Evolutionary conservation across 2,888 invertebrate genomes (phyloP).

Genomic region (Aphodius granarius): DNA sequence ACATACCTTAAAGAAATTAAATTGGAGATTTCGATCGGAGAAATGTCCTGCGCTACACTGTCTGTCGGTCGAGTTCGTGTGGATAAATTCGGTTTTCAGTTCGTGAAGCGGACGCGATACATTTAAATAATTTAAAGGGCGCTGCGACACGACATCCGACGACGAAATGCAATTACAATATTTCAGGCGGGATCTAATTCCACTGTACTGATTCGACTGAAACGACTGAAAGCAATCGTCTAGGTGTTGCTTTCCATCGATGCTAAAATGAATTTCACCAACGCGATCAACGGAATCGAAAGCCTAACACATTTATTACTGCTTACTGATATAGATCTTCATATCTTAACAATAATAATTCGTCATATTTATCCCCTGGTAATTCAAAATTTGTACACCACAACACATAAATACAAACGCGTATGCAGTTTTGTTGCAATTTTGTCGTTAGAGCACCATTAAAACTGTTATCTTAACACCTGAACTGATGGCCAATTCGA

Average conservation of each 20-base stretch:
- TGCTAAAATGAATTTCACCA: neutral
- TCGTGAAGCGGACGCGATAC: neutral
- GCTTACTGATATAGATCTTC: no score
- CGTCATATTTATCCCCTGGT: no score
- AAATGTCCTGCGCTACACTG: no score
- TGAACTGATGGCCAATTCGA: neutral
- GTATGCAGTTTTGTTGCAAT: no score
- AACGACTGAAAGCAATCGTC: neutral
- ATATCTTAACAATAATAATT: no score
- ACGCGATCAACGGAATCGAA: neutral
- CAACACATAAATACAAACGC: no score
- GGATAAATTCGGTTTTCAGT: slow-evolving; percentile 1
- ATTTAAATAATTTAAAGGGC: slow-evolving; percentile 10
- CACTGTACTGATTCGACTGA: neutral
- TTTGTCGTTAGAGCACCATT: no score
- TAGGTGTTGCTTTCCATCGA: neutral
- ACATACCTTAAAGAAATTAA: neutral
- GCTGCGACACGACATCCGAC: neutral
- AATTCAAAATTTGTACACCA: no score
- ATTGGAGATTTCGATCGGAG: neutral
- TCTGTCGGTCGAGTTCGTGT: neutral
- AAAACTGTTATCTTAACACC: no score
- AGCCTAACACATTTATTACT: neutral
- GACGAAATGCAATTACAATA: slow-evolving; percentile 14
- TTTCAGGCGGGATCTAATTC: slow-evolving; percentile 13